phyloP scores from a whole-genome alignment of 1,140 invertebrate genomes.

The Belonocnema kinseyi region DNA sequence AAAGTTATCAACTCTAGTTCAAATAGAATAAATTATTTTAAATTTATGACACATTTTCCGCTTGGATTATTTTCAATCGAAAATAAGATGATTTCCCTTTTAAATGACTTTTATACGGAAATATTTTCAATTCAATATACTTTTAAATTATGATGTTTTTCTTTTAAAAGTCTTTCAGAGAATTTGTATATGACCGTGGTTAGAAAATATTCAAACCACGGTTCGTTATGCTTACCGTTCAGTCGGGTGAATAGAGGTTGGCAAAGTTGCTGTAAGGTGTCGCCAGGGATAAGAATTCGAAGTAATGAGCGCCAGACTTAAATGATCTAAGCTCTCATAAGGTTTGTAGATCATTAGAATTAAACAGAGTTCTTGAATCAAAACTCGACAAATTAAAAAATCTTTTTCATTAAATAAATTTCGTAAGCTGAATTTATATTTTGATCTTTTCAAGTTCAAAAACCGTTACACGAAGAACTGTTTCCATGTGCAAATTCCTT shows the following conservation, averaged over 20 bases:
- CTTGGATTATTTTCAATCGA: no score
- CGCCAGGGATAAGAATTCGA: slow-evolving; percentile 13
- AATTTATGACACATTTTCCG: not conserved
- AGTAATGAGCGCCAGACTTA: slow-evolving; percentile 10
- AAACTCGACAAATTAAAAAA: no score
- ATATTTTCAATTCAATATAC: no score
- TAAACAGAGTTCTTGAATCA: not conserved
- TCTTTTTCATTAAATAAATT: no score
- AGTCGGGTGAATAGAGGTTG: not conserved
- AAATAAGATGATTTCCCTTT: no score
- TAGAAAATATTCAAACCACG: slow-evolving; percentile 21
- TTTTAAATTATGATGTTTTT: not conserved
- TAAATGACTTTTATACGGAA: no score
- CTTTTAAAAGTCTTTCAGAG: not conserved
- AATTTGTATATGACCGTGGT: not conserved
- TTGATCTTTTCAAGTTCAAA: no score
- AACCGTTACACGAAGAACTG: no score
- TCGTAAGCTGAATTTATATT: no score
- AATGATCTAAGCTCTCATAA: not conserved
- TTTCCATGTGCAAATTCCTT: no score
- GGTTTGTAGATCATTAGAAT: no score
- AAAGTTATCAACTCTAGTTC: not conserved
- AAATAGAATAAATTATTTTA: not conserved
- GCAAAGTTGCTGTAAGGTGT: slow-evolving; percentile 20
- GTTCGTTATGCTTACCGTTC: not conserved